These are phyloP conservation scores for Smittia aterrima DNA, from an alignment of 2,888 invertebrate genomes.

Conservation along the genomic window DNA sequence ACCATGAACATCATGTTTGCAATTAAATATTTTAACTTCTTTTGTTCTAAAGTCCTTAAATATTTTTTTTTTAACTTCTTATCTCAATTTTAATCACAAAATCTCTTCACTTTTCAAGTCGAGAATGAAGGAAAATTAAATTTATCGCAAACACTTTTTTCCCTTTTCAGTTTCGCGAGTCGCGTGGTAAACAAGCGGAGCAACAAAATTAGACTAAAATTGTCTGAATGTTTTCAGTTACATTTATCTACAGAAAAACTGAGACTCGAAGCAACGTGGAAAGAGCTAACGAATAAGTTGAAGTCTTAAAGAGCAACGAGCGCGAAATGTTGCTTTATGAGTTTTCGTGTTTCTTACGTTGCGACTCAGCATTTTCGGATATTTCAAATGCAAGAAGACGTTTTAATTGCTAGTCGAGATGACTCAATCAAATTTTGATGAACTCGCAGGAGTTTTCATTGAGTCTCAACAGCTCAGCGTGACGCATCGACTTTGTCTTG, in stretches of 20 bases:
- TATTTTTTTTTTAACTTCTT: too few species aligned
- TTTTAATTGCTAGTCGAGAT: too few species aligned
- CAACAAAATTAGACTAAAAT: constrained; percentile 37
- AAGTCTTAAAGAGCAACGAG: background rate
- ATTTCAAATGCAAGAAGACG: too few species aligned
- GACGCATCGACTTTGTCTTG: too few species aligned
- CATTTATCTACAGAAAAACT: constrained; percentile 35
- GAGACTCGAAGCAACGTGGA: background rate
- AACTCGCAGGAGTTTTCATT: too few species aligned
- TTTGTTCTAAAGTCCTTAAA: too few species aligned
- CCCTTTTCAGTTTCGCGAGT: background rate
- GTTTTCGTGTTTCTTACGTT: background rate
- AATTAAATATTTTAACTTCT: too few species aligned
- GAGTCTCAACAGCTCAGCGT: too few species aligned
- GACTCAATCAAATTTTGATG: too few species aligned
- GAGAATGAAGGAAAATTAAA: background rate
- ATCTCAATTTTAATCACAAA: too few species aligned
- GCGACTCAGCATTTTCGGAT: background rate
- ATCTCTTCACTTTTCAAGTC: too few species aligned
- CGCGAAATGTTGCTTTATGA: background rate
- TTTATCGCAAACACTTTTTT: background rate
- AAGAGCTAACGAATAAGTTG: background rate
- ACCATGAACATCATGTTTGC: too few species aligned
- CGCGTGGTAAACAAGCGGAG: constrained; percentile 31
- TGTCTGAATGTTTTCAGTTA: constrained; percentile 17